Conservation (phyloP, 1,140 invertebrate genomes). For the Temnothorax curvispinosus region DNA sequence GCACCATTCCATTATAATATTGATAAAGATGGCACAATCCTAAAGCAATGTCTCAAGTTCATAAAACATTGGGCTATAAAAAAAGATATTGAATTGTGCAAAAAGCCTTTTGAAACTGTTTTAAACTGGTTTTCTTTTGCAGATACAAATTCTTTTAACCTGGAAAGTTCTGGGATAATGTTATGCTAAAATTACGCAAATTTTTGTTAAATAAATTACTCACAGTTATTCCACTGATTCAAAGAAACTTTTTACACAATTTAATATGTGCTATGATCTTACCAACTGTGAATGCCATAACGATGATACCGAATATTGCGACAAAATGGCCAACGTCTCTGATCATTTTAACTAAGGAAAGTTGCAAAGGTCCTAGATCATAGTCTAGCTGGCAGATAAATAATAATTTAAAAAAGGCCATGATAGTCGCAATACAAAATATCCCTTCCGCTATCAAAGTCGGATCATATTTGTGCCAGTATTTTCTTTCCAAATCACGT, state of each 20-base stretch:
- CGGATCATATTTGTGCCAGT: slow-evolving; percentile 90
- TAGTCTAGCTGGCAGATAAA: slow-evolving; percentile 87
- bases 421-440: slow-evolving; percentile 90
- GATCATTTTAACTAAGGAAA: slow-evolving; percentile 88
- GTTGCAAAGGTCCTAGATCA: slow-evolving; percentile 87
- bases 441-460: slow-evolving; percentile 90
- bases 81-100: neutral
- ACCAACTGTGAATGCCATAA: slow-evolving; percentile 86
- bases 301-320: slow-evolving; percentile 86
- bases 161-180: neutral
- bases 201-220: neutral
- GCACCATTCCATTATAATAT: slow-evolving; percentile 88
- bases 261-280: neutral
- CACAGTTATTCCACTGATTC: neutral
- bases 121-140: neutral
- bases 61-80: neutral
- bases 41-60: slow-evolving; percentile 39
- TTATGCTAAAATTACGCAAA: neutral
- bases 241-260: neutral
- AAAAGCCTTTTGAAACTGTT: neutral
- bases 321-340: slow-evolving; percentile 87
- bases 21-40: slow-evolving; percentile 85
- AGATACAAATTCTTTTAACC: neutral
- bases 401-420: slow-evolving; percentile 88
- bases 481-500: slow-evolving; percentile 87